Evolutionary conservation across 1,140 invertebrate species (phyloP).

Genomic region (Dysdera silvatica): DNA sequence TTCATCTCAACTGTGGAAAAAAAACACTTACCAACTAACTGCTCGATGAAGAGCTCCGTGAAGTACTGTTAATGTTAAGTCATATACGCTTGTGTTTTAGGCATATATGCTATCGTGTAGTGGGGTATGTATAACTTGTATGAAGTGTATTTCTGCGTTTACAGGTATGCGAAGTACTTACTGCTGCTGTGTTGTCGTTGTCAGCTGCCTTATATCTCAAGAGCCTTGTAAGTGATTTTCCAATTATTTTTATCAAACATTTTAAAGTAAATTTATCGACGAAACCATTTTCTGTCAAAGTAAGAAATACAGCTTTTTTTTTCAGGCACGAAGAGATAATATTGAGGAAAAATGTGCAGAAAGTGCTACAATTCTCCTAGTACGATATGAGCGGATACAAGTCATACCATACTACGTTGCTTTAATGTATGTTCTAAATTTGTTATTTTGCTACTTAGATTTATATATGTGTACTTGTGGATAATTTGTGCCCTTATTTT

Average conservation of each 20-base stretch:
- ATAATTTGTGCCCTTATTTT: neutral
- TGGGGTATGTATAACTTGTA: too few species aligned
- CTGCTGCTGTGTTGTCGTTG: slow-evolving; percentile 3
- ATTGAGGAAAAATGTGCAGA: slow-evolving; percentile 9
- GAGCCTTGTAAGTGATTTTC: slow-evolving; percentile 5
- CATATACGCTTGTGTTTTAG: too few species aligned
- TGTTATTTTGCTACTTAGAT: slow-evolving; percentile 47
- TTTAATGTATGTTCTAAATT: slow-evolving; percentile 21
- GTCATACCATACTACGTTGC: slow-evolving; percentile 8
- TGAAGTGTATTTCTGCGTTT: neutral
- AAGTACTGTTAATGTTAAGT: too few species aligned
- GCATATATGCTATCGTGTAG: too few species aligned
- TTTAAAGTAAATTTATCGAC: too few species aligned
- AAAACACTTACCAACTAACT: too few species aligned
- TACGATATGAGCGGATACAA: neutral
- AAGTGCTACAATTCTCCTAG: slow-evolving; percentile 3
- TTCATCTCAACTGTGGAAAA: too few species aligned
- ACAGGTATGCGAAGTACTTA: slow-evolving; percentile 10
- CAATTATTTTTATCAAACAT: too few species aligned
- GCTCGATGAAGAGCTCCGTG: too few species aligned
- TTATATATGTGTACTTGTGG: neutral
- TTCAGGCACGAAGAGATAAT: too few species aligned
- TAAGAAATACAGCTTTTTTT: too few species aligned
- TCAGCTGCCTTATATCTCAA: slow-evolving; percentile 7
- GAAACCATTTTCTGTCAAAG: too few species aligned